These are phyloP conservation scores for Okapia johnstoni DNA, from an alignment of 2,113 vertebrate species.

Conservation along the genomic window DNA sequence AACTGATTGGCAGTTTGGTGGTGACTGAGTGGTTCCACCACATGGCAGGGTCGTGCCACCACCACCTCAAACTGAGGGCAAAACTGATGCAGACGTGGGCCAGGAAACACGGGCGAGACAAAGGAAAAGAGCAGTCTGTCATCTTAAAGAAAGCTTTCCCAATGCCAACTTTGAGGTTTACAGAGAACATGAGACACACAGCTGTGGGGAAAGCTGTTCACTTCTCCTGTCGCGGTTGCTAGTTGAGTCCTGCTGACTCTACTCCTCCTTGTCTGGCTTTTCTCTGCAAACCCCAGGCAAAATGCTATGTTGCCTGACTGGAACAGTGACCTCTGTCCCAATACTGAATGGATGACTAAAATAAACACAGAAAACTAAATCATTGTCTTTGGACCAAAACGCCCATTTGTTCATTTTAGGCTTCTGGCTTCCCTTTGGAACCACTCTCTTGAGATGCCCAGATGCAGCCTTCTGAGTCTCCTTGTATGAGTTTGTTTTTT, in stretches of 20 bases:
- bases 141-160: neutral
- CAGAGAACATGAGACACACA: neutral
- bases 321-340: neutral
- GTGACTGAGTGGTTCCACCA: neutral
- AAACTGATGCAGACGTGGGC: neutral
- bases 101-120: neutral
- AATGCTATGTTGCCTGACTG: neutral
- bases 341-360: neutral
- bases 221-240: neutral
- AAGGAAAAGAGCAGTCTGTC: neutral
- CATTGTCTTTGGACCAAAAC: neutral
- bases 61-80: neutral
- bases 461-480: slow-evolving; percentile 27
- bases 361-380: neutral
- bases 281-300: neutral
- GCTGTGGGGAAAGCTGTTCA: neutral
- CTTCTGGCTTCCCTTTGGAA: slow-evolving; percentile 33
- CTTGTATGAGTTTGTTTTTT: neutral
- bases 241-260: neutral
- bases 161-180: neutral
- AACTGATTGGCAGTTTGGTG: neutral
- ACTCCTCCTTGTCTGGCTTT: neutral
- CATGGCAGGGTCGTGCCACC: neutral
- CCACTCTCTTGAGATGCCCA: slow-evolving; percentile 12
- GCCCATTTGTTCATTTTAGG: neutral